Evolutionary conservation across 2,797 vertebrate species (phyloP).

Genomic region (Jordanella pulchra): DNA sequence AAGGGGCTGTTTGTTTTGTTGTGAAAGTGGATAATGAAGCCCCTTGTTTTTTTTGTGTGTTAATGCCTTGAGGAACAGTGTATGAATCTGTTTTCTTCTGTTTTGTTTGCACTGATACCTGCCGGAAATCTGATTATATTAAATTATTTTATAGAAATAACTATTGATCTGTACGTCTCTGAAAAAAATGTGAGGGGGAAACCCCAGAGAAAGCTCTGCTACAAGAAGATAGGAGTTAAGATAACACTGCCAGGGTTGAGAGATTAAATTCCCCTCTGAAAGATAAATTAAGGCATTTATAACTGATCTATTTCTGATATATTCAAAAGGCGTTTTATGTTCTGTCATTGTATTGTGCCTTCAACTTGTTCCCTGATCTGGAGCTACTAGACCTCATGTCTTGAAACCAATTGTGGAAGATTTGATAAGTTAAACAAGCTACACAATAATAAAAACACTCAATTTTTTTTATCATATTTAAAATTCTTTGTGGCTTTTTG

Average conservation of each 20-base stretch:
- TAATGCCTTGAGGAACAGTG: slow-evolving; percentile 42
- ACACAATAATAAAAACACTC: slow-evolving; percentile 24
- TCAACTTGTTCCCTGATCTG: slow-evolving; percentile 48
- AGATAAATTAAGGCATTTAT: slow-evolving; percentile 33
- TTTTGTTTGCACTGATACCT: slow-evolving; percentile 81
- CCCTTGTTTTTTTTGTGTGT: slow-evolving; percentile 55
- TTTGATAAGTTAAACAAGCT: slow-evolving; percentile 14
- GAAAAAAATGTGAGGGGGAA: slow-evolving; percentile 40
- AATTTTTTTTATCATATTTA: slow-evolving; percentile 19
- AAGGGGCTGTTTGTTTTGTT: slow-evolving; percentile 27
- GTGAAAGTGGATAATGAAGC: slow-evolving; percentile 59
- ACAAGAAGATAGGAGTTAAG: slow-evolving; percentile 23
- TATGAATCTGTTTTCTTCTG: slow-evolving; percentile 64
- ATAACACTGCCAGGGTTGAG: slow-evolving; percentile 64
- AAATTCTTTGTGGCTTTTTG: slow-evolving; percentile 52
- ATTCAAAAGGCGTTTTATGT: slow-evolving; percentile 46
- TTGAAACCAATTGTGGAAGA: slow-evolving; percentile 30
- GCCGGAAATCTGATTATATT: slow-evolving; percentile 73
- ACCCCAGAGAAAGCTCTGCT: slow-evolving; percentile 30
- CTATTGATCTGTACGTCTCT: slow-evolving; percentile 72
- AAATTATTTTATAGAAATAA: slow-evolving; percentile 74
- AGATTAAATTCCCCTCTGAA: slow-evolving; percentile 20
- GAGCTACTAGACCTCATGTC: slow-evolving; percentile 30
- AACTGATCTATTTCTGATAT: slow-evolving; percentile 41
- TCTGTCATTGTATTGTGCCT: slow-evolving; percentile 69